Conservation (phyloP, 2,888 invertebrate genomes). For the Proisotoma minuta region DNA sequence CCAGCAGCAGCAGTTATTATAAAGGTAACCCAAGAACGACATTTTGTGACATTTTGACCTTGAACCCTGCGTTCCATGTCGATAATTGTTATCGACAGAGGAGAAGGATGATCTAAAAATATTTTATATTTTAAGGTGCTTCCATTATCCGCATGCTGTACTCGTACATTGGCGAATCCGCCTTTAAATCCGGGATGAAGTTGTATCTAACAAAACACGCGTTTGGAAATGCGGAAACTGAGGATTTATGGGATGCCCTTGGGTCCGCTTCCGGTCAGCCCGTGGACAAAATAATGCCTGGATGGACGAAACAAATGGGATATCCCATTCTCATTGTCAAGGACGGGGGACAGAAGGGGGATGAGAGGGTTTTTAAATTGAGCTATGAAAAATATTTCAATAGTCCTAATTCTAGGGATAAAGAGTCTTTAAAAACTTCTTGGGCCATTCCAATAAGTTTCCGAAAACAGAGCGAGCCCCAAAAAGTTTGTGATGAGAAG, state of each 20-base stretch:
- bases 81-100: too few relatives aligned
- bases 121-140: conserved; percentile 48
- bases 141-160: conserved; percentile 54
- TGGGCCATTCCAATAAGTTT: conserved; percentile 90
- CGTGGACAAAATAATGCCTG: conserved; percentile 53
- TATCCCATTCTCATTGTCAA: conserved; percentile 53
- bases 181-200: conserved; percentile 51
- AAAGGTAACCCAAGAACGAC: too few relatives aligned
- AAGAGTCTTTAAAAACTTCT: conserved; percentile 51
- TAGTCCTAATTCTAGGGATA: conserved; percentile 60
- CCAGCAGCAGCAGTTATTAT: too few relatives aligned
- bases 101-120: too few relatives aligned
- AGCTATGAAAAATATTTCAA: conserved; percentile 81
- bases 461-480: conserved; percentile 69
- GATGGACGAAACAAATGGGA: conserved; percentile 57
- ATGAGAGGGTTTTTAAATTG: conserved; percentile 64
- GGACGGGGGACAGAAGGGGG: conserved; percentile 4
- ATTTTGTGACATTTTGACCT: too few relatives aligned
- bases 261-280: conserved; percentile 53
- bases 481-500: conserved; percentile 56
- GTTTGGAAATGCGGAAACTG: conserved; percentile 53
- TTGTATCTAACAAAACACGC: conserved; percentile 50
- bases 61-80: too few relatives aligned
- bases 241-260: conserved; percentile 53
- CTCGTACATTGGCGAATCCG: conserved; percentile 47